Evolutionary conservation across 53 echinoderm and acorn worm species (phyloP).

Genomic region (Crossaster papposus): DNA sequence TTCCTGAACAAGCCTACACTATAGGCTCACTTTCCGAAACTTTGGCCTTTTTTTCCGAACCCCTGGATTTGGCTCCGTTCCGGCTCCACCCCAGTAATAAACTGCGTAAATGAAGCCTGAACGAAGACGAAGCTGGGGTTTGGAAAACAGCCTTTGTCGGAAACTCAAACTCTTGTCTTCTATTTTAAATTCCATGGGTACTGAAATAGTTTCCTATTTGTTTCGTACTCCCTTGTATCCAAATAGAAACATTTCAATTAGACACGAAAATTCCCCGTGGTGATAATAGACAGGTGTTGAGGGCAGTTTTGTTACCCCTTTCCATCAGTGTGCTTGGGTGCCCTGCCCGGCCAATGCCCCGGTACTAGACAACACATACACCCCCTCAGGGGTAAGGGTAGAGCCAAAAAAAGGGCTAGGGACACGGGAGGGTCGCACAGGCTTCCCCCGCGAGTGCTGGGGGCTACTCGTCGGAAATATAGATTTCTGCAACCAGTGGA

Average conservation of each 20-base stretch:
- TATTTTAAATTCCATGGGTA: neutral
- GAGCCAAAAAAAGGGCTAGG: neutral
- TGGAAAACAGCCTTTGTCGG: too few relatives aligned
- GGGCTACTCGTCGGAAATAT: conserved; percentile 72
- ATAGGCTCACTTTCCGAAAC: too few relatives aligned
- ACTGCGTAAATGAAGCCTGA: too few relatives aligned
- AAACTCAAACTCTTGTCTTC: too few relatives aligned
- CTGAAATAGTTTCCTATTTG: neutral
- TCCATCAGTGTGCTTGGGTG: conserved; percentile 51
- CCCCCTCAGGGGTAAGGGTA: conserved; percentile 8
- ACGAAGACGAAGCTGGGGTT: too few relatives aligned
- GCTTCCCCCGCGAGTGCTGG: conserved; percentile 40
- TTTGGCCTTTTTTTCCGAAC: too few relatives aligned
- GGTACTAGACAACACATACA: conserved; percentile 35
- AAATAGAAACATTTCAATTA: conserved; percentile 50
- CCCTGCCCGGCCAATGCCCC: conserved; percentile 50
- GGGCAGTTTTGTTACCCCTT: conserved; percentile 30
- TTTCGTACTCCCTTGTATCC: too few relatives aligned
- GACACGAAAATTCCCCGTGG: conserved; percentile 31
- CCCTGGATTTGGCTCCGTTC: too few relatives aligned
- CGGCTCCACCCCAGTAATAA: too few relatives aligned
- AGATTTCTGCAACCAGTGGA: conserved; percentile 73
- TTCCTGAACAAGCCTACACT: too few relatives aligned
- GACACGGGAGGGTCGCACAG: conserved; percentile 49
- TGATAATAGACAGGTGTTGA: conserved; percentile 45